Base-by-base conservation (phyloP, 2,113 vertebrate genomes). In the Tachysurus fulvidraco region DNA sequence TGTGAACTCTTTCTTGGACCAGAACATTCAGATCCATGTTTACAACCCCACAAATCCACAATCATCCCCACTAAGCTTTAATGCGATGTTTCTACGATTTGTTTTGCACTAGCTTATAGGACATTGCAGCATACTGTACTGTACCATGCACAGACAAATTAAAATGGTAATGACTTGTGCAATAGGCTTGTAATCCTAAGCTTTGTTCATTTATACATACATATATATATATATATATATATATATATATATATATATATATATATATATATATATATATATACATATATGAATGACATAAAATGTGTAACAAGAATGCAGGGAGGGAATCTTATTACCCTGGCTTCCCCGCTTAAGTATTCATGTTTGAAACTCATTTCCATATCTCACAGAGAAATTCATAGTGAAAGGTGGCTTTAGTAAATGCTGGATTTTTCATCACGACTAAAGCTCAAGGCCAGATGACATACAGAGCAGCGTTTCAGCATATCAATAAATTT, bases 11-110 rank as follows among this genome's bases (percentile, higher is more conserved):
- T 50, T 13, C 73, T 52, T 76, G 73, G 46, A 76, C 23, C 73
- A 76, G 73, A 76, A 52, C 23, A 52, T 50, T n/a, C 73, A 76
- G 73, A 76, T 76, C 23, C 73, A 50, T 76, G 73, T 46, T 76
- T 76, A 76, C 73, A 76, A 50, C 21, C 73, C 14, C 23, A 50
- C 44, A 76, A 76, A 76, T 76, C 73, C 73, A 50, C 12, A 76
- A 21, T 76, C 73, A 76, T 50, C 73, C 21, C 46, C 44, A 46
- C 46, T 76, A 50, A 76, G 73, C 23, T 76, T 50, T 76, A 50
- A 76, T 25, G 14, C 23, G 5, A 7, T 23, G 69, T 73, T 13
- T 11, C 44, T 76, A n/a, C 10, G 73, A 76, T 76, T 50, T 76
- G 73, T 25, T 11, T 13, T 11, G 21, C 44, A 14, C 41, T 25